Base-by-base conservation (phyloP, 2,888 invertebrate species). In the Acrobeloides nanus region DNA sequence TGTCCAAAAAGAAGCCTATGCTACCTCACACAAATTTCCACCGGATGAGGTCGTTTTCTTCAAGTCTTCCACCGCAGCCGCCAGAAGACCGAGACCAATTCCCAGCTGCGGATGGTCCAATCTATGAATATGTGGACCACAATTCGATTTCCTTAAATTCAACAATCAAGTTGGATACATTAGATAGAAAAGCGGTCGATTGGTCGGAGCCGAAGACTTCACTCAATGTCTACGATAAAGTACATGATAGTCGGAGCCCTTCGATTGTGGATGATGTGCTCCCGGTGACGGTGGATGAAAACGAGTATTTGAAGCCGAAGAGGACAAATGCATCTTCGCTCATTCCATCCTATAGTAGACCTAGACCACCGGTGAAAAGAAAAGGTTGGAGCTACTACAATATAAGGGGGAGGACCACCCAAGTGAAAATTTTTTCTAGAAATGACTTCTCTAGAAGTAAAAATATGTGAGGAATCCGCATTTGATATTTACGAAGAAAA, bases 111-210 rank as follows among this genome's bases (percentile, higher is more conserved):
- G 56, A 45, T 18, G 57, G 61, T 21, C 49, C 61, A 12, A 43
- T 57, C 18, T 57, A 61, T 35, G 57, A 57, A 38, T 57, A 57
- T 31, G 57, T 57, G 24, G 57, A 57, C 37, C 55, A 42, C 35
- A 25, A 41, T 26, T 44, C 55, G 10, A 18, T 61, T n/a, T 40
- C 58, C 10, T 32, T 53, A 25, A 44, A 29, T 32, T 55, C 58
- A 18, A 46, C 37, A 8, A 33, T 38, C 18, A 45, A 29, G 31
- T 32, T n/a, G 10, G 25, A 24, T 17, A 45, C 46, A 39, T n/a
- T 18, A n/a, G 46, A 32, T 21, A 35, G 5, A 45, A 12, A 29
- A 10, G 29, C 12, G 29, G 29, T 29, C 29, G 12, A 37, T 23
- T 17, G 15, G 37, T 37, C 23, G 35, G 35, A 10, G 15, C 46